These are phyloP conservation scores for Pollenia angustigena DNA, from an alignment of 2,888 invertebrate genomes.

Conservation along the genomic window DNA sequence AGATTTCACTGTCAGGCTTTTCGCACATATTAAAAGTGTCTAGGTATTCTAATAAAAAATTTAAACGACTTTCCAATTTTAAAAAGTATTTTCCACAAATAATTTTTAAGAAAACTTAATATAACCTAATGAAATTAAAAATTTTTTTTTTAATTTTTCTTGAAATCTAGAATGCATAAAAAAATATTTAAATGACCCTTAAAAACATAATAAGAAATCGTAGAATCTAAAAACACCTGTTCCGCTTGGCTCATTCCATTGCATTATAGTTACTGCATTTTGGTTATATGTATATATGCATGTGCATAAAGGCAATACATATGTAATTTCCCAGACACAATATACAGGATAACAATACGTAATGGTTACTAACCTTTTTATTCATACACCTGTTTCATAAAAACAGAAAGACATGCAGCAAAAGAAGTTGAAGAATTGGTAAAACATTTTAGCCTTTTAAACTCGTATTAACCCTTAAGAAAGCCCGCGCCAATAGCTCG, in stretches of 20 bases:
- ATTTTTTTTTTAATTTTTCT: not conserved
- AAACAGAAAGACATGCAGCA: conserved; percentile 10
- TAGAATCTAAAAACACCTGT: conserved; percentile 40
- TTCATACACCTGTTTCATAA: conserved; percentile 54
- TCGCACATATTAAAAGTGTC: no score
- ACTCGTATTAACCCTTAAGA: conserved; percentile 36
- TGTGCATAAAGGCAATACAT: not conserved
- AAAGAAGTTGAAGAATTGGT: not conserved
- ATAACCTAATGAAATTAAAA: no score
- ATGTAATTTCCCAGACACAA: no score
- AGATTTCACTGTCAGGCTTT: no score
- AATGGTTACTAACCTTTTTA: no score
- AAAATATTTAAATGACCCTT: not conserved
- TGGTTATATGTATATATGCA: not conserved
- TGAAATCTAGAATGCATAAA: not conserved
- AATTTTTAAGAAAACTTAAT: no score
- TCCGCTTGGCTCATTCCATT: conserved; percentile 54
- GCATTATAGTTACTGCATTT: not conserved
- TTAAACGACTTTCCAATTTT: no score
- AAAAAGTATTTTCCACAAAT: no score
- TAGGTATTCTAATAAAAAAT: no score
- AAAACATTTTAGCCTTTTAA: conserved; percentile 15
- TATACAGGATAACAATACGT: no score
- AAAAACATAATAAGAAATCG: not conserved
- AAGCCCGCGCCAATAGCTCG: conserved; percentile 48